A percentile compares a stretch with the other conserved stretches of the same genome.
These are phyloP conservation scores for Enteromius thamalakanensis DNA, from an alignment of 2,797 vertebrate species.

Conservation along the genomic window DNA sequence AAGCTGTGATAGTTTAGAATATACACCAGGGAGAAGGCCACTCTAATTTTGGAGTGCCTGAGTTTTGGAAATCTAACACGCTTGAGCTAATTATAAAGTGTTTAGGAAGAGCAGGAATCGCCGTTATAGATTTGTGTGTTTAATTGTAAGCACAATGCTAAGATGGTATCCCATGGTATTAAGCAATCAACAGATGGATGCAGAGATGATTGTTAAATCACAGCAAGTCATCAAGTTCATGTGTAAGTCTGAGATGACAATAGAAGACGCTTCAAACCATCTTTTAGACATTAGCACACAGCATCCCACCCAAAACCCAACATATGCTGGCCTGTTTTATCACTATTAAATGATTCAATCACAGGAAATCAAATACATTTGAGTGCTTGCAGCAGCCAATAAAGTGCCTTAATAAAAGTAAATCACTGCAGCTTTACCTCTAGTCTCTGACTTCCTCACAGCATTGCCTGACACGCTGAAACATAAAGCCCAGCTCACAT, in stretches of 20 bases:
- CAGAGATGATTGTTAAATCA: slow-evolving; percentile 2
- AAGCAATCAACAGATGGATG: not conserved
- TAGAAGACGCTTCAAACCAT: not conserved
- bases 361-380: not conserved
- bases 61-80: slow-evolving; percentile 34
- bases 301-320: not conserved
- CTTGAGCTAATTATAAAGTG: slow-evolving; percentile 34
- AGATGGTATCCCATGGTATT: not conserved
- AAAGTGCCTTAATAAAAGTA: not conserved
- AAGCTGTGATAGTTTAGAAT: slow-evolving; percentile 1
- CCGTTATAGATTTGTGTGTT: slow-evolving; percentile 8
- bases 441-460: slow-evolving; percentile 1
- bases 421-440: slow-evolving; percentile 9
- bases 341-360: not conserved
- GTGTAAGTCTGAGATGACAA: not conserved
- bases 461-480: not conserved
- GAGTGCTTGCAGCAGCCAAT: slow-evolving; percentile 3
- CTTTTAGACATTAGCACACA: not conserved
- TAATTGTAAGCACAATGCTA: not conserved
- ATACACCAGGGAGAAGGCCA: slow-evolving; percentile 18
- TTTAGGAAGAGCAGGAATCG: slow-evolving; percentile 23
- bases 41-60: slow-evolving; percentile 45
- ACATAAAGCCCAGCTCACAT: slow-evolving; percentile 24
- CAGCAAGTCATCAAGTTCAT: not conserved
- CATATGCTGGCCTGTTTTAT: not conserved